Conservation (phyloP, 2,797 vertebrate species). For the Babyrousa celebensis region DNA sequence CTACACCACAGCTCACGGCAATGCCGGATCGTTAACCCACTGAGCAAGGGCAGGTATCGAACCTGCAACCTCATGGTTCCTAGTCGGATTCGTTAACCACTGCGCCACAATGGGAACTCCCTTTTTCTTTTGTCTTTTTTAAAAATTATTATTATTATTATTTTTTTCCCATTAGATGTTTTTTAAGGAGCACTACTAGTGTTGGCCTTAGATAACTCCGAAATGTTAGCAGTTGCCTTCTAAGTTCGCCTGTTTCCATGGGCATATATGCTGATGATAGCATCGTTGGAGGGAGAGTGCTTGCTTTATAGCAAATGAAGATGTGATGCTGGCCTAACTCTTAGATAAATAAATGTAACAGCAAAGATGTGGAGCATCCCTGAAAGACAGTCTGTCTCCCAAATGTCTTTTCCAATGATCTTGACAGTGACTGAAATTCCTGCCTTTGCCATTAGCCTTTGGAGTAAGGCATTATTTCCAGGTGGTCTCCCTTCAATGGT, state of each 20-base stretch:
- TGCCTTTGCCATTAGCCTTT: slow-evolving; percentile 1
- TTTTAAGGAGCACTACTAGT: not conserved
- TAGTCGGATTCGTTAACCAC: too few relatives aligned
- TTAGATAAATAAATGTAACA: slow-evolving; percentile 4
- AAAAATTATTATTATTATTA: too few relatives aligned
- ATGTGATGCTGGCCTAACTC: not conserved
- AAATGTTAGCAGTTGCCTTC: not conserved
- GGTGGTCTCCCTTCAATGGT: not conserved
- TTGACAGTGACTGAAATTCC: not conserved
- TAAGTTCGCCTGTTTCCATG: not conserved
- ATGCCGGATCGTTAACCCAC: too few relatives aligned
- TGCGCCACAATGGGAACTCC: too few relatives aligned
- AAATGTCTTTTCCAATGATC: not conserved
- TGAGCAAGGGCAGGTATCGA: too few relatives aligned
- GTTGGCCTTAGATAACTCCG: not conserved
- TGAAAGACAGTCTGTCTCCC: slow-evolving; percentile 23
- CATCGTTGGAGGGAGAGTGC: not conserved
- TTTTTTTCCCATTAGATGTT: not conserved
- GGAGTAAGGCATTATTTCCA: slow-evolving; percentile 2
- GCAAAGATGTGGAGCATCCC: not conserved
- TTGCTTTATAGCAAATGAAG: slow-evolving; percentile 22
- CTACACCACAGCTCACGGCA: too few relatives aligned
- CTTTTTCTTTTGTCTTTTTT: too few relatives aligned
- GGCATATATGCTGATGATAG: not conserved
- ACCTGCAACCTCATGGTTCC: too few relatives aligned